phyloP scores from a whole-genome alignment of 2,113 vertebrate species.

The Clinocottus analis region DNA sequence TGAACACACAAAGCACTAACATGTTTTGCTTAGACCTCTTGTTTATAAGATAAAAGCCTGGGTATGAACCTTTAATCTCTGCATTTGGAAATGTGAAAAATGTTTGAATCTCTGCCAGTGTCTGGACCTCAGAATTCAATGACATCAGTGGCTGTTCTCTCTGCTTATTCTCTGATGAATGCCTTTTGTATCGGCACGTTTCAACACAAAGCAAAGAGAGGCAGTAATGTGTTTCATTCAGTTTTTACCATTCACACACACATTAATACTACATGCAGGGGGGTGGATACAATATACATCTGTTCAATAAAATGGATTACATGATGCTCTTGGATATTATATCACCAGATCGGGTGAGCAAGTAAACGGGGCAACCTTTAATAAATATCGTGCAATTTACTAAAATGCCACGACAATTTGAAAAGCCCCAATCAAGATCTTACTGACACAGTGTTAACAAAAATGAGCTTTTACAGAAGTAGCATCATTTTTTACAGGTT shows the following conservation, averaged over 20 bases:
- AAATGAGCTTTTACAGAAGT: neutral
- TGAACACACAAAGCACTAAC: slow-evolving; percentile 64
- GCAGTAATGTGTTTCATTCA: slow-evolving; percentile 52
- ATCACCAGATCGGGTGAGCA: neutral
- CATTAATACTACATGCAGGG: slow-evolving; percentile 19
- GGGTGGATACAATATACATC: neutral
- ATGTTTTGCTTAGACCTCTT: slow-evolving; percentile 69
- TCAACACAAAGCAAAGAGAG: slow-evolving; percentile 49
- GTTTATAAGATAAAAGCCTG: slow-evolving; percentile 75
- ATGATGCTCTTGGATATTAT: slow-evolving; percentile 4
- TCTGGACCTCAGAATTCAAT: slow-evolving; percentile 65
- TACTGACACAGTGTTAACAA: neutral
- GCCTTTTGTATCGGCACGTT: slow-evolving; percentile 58
- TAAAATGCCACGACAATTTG: neutral
- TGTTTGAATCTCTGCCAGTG: slow-evolving; percentile 65
- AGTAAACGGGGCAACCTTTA: neutral
- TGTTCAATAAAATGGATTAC: slow-evolving; percentile 2
- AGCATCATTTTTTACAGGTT: neutral
- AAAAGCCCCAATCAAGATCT: slow-evolving; percentile 3
- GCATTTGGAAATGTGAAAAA: slow-evolving; percentile 77
- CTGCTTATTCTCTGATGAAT: slow-evolving; percentile 50
- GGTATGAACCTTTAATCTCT: slow-evolving; percentile 73
- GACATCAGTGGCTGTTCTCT: slow-evolving; percentile 61
- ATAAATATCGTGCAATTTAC: neutral
- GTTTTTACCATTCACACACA: slow-evolving; percentile 33